phyloP scores from a whole-genome alignment of 1,140 invertebrate genomes.

The Drosophila aff. region DNA sequence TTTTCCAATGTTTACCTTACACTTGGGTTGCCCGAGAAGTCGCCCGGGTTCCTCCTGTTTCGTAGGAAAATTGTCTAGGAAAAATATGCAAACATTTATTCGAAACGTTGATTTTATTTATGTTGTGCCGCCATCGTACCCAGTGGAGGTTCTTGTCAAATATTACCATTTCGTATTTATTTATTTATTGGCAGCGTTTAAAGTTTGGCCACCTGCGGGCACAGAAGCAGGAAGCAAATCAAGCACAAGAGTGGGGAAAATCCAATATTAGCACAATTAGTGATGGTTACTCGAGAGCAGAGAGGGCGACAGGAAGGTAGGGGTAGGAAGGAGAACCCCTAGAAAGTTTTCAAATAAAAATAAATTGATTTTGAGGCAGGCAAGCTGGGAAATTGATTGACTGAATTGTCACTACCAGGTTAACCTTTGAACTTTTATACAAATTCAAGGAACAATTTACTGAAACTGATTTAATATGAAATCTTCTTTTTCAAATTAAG shows the following conservation, averaged over 20 bases:
- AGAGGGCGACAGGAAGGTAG: neutral
- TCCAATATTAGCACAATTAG: constrained; percentile 81
- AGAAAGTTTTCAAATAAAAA: constrained; percentile 62
- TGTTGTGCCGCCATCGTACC: constrained; percentile 38
- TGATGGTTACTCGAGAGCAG: constrained; percentile 34
- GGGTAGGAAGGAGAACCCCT: neutral
- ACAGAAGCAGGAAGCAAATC: constrained; percentile 36
- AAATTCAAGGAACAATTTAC: neutral
- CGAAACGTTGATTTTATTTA: constrained; percentile 82
- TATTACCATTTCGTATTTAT: constrained; percentile 81
- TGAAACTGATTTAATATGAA: neutral
- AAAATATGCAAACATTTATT: constrained; percentile 83
- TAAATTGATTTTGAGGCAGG: constrained; percentile 62
- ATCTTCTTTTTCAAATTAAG: neutral
- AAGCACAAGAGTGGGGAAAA: constrained; percentile 52
- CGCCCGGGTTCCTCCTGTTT: constrained; percentile 49
- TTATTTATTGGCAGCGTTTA: constrained; percentile 75
- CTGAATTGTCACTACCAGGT: constrained; percentile 12
- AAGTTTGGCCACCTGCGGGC: constrained; percentile 76
- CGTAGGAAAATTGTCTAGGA: constrained; percentile 66
- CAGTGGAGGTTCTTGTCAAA: constrained; percentile 41
- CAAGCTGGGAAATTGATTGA: constrained; percentile 33
- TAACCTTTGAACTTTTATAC: constrained; percentile 14
- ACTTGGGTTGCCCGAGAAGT: constrained; percentile 26
- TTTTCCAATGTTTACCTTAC: constrained; percentile 51